Evolutionary conservation across 2,113 vertebrate genomes (phyloP), one percentile per base, ranked within the genome.

Genomic region (Microcebus jonahi): DNA sequence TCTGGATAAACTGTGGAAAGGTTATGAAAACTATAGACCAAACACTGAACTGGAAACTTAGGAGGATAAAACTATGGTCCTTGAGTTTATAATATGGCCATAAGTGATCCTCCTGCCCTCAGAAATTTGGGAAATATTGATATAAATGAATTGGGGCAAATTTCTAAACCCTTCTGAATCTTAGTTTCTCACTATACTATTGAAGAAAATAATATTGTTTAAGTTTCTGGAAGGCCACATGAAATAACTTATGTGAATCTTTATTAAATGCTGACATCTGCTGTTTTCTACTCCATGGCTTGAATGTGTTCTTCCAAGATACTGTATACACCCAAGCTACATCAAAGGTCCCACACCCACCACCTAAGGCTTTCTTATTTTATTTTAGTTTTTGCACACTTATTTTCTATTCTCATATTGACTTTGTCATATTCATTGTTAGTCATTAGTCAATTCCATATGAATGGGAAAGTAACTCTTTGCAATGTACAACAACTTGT

Each of bases 321-420:
- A 34, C 15, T 31, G 0, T 34, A 6, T 34, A 4, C 34, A 82
- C 3, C n/a, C 27, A 85, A 39, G 0, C 27, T 39, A 3, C 0
- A 59, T 10, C 17, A 20, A 1, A 57, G 10, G 2, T 34, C 1
- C 2, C 1, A 29, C 1, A 0, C n/a, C 4, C 1, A 25, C 9
- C 2, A 45, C 14, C 5, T 50, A 5, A 53, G 7, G 0, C 6
- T 92, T 87, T 27, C 25, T 85, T 42, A 18, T 31, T 65, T 21
- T 61, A 95, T 73, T 85, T 48, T 81, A 6, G 55, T 96, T 76
- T 86, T 50, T 79, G 8, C 67, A 91, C 27, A 77, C 7, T 8
- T 14, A 1, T 39, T 68, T 7, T 88, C 11, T 82, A 10, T 36
- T 73, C 29, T 81, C 17, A 31, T 57, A 71, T 91, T 77, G 36